A percentile compares a stretch with the other conserved stretches of the same genome.
These are phyloP conservation scores for Tetranychus piercei DNA, from an alignment of 2,888 invertebrate species.

Conservation along the genomic window DNA sequence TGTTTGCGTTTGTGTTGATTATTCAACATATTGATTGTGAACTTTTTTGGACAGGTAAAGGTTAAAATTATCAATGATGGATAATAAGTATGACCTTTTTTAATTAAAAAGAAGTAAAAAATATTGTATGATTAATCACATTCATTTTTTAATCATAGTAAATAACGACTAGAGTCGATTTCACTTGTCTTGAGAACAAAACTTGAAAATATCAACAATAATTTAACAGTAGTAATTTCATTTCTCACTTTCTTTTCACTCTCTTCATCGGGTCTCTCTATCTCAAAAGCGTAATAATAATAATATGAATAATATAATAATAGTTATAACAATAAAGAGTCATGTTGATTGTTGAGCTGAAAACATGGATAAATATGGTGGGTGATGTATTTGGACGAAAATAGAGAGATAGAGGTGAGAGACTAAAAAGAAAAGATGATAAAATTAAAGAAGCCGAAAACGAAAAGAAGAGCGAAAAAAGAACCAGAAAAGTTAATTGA, in stretches of 20 bases:
- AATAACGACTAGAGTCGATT: neutral
- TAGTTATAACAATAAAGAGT: too few species aligned
- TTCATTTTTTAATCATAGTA: neutral
- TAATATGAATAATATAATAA: too few species aligned
- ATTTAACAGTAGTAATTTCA: neutral
- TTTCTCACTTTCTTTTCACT: neutral
- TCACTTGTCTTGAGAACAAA: neutral
- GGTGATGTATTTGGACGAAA: too few species aligned
- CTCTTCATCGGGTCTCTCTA: neutral
- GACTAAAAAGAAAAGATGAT: too few species aligned
- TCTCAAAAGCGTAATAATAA: neutral
- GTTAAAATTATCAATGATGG: too few species aligned
- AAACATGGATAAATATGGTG: neutral
- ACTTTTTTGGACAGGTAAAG: too few species aligned
- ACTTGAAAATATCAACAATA: neutral
- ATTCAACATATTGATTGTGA: too few species aligned
- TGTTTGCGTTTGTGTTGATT: too few species aligned
- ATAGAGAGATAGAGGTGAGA: too few species aligned
- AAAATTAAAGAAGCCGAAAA: too few species aligned
- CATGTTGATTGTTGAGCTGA: neutral
- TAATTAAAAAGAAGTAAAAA: neutral
- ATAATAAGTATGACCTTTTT: too few species aligned
- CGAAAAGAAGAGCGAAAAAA: neutral
- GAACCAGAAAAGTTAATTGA: neutral
- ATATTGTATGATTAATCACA: slow-evolving; percentile 1